A percentile compares a stretch with the other conserved stretches of the same genome.
Conservation (phyloP, 2,113 vertebrate species). For the Chamaetylas fuelleborni region DNA sequence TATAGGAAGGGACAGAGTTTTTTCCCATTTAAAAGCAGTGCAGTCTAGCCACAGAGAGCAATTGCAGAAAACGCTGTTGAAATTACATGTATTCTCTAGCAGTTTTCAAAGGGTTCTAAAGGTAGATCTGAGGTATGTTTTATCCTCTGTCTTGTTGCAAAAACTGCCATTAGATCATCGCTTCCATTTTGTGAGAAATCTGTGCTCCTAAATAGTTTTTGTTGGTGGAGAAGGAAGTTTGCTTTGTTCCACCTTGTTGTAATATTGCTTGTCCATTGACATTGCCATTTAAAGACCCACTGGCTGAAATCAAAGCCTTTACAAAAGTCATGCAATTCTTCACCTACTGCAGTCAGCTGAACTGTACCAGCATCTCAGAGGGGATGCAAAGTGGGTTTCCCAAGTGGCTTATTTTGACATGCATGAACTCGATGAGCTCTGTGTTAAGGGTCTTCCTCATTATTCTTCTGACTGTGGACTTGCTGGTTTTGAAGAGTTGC, state of each 20-base stretch:
- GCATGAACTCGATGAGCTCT: not conserved
- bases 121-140: not conserved
- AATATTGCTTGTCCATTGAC: not conserved
- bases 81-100: not conserved
- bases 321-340: not conserved
- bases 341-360: not conserved
- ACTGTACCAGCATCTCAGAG: not conserved
- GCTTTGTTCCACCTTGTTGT: not conserved
- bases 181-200: not conserved
- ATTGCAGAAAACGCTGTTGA: not conserved
- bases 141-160: not conserved
- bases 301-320: not conserved
- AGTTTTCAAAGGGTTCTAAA: not conserved
- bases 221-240: not conserved
- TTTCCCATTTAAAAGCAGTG: not conserved
- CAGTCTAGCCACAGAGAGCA: not conserved
- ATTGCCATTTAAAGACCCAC: not conserved
- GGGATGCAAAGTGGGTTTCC: not conserved
- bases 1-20: not conserved
- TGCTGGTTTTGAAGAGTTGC: not conserved
- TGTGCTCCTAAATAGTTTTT: not conserved
- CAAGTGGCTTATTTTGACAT: not conserved
- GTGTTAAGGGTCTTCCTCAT: not conserved
- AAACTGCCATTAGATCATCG: not conserved
- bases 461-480: not conserved